Evolutionary conservation across 2,888 invertebrate species (phyloP), one percentile per base, ranked within the genome.

Genomic region (Trissolcus japonicus): DNA sequence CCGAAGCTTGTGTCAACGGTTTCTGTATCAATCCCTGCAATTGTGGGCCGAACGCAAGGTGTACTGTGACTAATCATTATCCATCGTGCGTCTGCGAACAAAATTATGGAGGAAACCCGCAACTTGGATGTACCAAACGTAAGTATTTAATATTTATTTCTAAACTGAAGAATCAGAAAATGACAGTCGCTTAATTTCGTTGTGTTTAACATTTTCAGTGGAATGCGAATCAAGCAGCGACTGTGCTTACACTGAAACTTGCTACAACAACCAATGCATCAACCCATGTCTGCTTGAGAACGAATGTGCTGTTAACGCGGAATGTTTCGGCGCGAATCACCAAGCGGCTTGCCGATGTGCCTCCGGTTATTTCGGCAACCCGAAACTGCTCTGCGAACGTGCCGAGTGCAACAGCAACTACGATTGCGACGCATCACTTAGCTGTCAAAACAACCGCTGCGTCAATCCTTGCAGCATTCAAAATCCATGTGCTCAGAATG

Each of bases 61-160:
- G 97, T 86, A 91, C 91, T 73, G 95, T 97, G 11, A 90, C 92
- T 62, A 93, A 95, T 88, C 97, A 97, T 86, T 95, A 95, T 89
- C 95, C 96, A 14, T 93, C 95, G 14, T 97, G 97, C 87, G 93
- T 92, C 83, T 97, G 97, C 87, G 92, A 92, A 84, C 92, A 93
- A 43, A 96, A 95, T 59, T 96, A 93, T 88, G 95, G 95, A 48
- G 97, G 96, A 85, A 95, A 96, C 89, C 95, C 96, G 17, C 95
- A 95, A 89, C 91, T 91, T 66, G 95, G 95, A 59, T 97, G 97
- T 85, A 90, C 92, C 25, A 94, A 95, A 82, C 80, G 88, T 87
- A 80, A 83, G 82, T 80, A 66, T 51, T 16, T 4, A 41, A 19
- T 19, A 19, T 17, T 51, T 51, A 17, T 51, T 17, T 21, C 1